Base-by-base conservation (phyloP, 1,140 invertebrate species). In the Drosophila novamexicana region DNA sequence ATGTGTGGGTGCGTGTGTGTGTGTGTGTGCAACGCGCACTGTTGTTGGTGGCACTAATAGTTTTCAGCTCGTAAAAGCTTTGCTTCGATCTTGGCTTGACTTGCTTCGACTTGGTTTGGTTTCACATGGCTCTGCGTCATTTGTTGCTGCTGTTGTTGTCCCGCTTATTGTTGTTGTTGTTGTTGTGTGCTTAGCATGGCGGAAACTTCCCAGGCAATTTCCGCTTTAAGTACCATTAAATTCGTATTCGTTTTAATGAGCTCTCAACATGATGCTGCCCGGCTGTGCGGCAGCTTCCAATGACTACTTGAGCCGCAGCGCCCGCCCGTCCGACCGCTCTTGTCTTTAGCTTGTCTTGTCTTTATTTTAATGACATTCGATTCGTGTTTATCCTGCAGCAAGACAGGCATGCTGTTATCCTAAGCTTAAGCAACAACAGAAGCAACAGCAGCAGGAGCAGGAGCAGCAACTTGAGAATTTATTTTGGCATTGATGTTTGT, bases 221-320 rank as follows among this genome's bases (percentile, higher is more conserved):
- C 89, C 89, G 89, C 83, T 91, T 91, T 88, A 91, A 91, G 89
- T 91, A 84, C 83, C 89, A 91, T 91, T 91, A 91, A 91, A 91
- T 89, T 91, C 89, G 89, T 79, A 91, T 91, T 84, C 83, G 78
- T 89, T 88, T 91, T 91, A 91, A 91, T 91, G 89, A 91, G 89
- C 88, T 91, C 89, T 91, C 88, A 91, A 91, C 89, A 91, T 91
- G 88, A 84, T 88, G 84, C 79, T 78, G 62, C 57, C 42, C 22
- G 9, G 18, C 22, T 29, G 22, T 29, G 49, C 49, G 42, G 3
- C 39, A 45, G 29, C 34, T 16, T 29, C 34, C 9, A 14, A 37
- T 29, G 29, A n/a, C 66, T 37, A 49, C 9, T 10, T 8, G 10
- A 50, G 40, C 22, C 54, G 18, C 7, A 12, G 16, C n/a, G 18